Conservation (phyloP, 1,140 invertebrate species). For the Atta cephalotes region DNA sequence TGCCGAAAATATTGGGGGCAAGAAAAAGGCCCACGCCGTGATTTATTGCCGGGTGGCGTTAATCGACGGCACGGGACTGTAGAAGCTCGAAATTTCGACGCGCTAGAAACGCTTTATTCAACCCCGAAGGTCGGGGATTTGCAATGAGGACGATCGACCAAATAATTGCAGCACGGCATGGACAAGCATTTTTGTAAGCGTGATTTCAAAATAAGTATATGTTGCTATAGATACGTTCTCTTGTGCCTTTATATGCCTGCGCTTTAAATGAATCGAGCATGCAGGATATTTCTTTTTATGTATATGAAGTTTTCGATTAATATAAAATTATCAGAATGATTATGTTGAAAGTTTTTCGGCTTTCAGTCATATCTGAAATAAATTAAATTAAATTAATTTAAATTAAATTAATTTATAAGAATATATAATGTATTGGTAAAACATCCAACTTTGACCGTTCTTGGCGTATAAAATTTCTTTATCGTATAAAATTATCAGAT, state of each 20-base stretch:
- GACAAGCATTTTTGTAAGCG: conserved; percentile 26
- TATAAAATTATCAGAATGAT: background rate
- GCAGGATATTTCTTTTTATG: background rate
- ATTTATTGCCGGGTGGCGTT: conserved; percentile 49
- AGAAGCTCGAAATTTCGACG: conserved; percentile 50
- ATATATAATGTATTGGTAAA: too few relatives aligned
- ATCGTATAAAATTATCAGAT: background rate
- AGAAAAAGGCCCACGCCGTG: conserved; percentile 37
- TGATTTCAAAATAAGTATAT: background rate
- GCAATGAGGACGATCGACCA: conserved; percentile 29
- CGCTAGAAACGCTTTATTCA: conserved; percentile 1
- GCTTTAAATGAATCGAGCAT: background rate
- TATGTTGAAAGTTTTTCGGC: too few relatives aligned
- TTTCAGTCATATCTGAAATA: too few relatives aligned
- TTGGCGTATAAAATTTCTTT: too few relatives aligned
- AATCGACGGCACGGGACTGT: conserved; percentile 54
- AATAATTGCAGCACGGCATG: conserved; percentile 25
- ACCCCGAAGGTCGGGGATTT: conserved; percentile 15
- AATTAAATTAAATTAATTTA: too few relatives aligned
- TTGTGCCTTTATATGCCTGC: background rate
- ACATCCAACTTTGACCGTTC: too few relatives aligned
- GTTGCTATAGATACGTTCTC: background rate
- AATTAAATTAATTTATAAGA: too few relatives aligned
- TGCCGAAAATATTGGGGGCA: conserved; percentile 45
- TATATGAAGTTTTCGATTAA: background rate